Conservation (phyloP, 1,140 invertebrate species). For the Artemia franciscana region DNA sequence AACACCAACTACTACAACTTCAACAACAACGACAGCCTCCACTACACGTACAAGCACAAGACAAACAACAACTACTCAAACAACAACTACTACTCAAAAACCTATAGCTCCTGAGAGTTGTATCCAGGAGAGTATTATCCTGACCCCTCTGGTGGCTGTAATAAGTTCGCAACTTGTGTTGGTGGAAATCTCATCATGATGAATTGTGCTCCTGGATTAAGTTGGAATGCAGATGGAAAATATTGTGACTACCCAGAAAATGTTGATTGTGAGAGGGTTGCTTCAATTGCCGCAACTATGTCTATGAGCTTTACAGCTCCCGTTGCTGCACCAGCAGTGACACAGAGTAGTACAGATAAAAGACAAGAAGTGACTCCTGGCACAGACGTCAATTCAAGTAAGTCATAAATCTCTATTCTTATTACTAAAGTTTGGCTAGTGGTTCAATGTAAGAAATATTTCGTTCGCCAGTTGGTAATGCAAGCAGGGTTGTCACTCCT, state of each 20-base stretch:
- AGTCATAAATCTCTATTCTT: too few relatives aligned
- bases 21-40: conserved; percentile 17
- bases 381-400: too few relatives aligned
- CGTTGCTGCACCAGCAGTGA: too few relatives aligned
- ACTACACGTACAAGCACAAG: conserved; percentile 17
- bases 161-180: conserved; percentile 31
- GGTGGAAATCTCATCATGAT: conserved; percentile 48
- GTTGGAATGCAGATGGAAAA: conserved; percentile 40
- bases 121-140: neutral
- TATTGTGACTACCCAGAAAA: conserved; percentile 48
- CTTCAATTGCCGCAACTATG: neutral
- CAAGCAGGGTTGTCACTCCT: too few relatives aligned
- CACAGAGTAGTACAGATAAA: too few relatives aligned
- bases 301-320: too few relatives aligned
- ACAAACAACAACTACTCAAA: conserved; percentile 3
- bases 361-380: too few relatives aligned
- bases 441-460: too few relatives aligned
- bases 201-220: conserved; percentile 42
- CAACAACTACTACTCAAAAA: conserved; percentile 13
- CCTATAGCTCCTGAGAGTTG: conserved; percentile 17
- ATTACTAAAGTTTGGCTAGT: too few relatives aligned
- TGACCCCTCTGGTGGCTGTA: neutral
- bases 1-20: conserved; percentile 17
- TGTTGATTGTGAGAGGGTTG: conserved; percentile 29
- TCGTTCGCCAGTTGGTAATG: too few relatives aligned